Base-by-base conservation (phyloP, 2,113 vertebrate species). In the Patagioenas fasciata region DNA sequence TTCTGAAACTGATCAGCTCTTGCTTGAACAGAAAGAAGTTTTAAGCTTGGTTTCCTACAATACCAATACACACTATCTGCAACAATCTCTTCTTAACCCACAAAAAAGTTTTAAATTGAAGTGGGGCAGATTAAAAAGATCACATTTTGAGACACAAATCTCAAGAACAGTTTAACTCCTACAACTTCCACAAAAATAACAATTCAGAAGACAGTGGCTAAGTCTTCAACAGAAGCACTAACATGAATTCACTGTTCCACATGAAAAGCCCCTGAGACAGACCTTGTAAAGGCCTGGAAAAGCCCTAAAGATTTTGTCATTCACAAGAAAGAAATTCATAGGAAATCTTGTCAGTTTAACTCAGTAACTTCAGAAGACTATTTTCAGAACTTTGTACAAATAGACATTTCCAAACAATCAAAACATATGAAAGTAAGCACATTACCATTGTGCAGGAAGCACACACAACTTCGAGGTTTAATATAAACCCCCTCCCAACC, bases 321-420 rank as follows among this genome's bases (percentile, higher is more conserved):
- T 14, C 19, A 32, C 0, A 0, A 56, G 13, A 79, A 80, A 70
- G 10, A 21, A 77, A 54, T 40, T 13, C 0, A 62, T 0, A 67
- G 24, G 38, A 64, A 86, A 17, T n/a, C 23, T 13, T 34, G 44
- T 44, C 44, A 80, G 9, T 34, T 66, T 78, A 57, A 73, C 28
- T 74, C 65, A 51, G 23, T 34, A 80, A 36, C 62, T 91, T 85
- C 62, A 83, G n/a, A 85, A 57, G 26, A 44, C 62, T 28, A 17
- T 64, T 85, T 80, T 77, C 38, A 83, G 34, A 88, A 85, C 58
- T 80, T 64, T 28, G 65, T 15, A 47, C 3, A 42, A 7, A 60
- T 5, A 69, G 17, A 65, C 15, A 21, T 6, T 84, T 84, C 28
- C 32, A 64, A 85, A 64, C 25, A 44, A 83, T 6, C 34, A 56